A percentile compares a stretch with the other conserved stretches of the same genome.
phyloP scores from a whole-genome alignment of 1,140 invertebrate species.

The Papilio xuthus region DNA sequence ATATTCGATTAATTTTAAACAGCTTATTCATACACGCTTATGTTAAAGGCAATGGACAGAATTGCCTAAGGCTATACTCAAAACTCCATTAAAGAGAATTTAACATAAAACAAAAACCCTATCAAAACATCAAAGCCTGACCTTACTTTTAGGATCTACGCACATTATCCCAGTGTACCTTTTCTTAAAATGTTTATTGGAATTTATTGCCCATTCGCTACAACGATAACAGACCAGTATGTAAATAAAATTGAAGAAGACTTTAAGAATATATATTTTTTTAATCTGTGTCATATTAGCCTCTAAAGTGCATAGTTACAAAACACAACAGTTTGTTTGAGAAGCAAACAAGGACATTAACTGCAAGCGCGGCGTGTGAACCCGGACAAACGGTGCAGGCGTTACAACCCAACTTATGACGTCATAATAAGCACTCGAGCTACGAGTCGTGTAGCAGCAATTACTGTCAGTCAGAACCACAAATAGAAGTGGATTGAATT shows the following conservation, averaged over 20 bases:
- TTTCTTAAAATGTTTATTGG: conserved; percentile 3
- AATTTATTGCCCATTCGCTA: neutral
- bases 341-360: neutral
- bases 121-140: conserved; percentile 6
- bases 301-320: neutral
- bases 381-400: conserved; percentile 24
- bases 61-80: neutral
- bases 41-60: neutral
- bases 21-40: neutral
- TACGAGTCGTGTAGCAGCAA: neutral
- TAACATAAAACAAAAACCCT: conserved; percentile 22
- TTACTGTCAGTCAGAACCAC: neutral
- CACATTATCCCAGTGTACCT: neutral
- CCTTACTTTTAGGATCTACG: neutral
- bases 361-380: conserved; percentile 8
- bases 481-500: neutral
- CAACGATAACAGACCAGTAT: neutral
- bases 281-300: neutral
- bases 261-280: neutral
- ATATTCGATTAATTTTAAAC: neutral
- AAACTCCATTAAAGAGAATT: conserved; percentile 11
- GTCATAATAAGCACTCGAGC: conserved; percentile 28
- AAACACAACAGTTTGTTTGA: neutral
- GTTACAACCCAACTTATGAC: conserved; percentile 35
- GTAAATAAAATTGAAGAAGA: neutral